Evolutionary conservation across 2,888 invertebrate species (phyloP), one percentile per base, ranked within the genome.

Genomic region (Orthosia gracilis): DNA sequence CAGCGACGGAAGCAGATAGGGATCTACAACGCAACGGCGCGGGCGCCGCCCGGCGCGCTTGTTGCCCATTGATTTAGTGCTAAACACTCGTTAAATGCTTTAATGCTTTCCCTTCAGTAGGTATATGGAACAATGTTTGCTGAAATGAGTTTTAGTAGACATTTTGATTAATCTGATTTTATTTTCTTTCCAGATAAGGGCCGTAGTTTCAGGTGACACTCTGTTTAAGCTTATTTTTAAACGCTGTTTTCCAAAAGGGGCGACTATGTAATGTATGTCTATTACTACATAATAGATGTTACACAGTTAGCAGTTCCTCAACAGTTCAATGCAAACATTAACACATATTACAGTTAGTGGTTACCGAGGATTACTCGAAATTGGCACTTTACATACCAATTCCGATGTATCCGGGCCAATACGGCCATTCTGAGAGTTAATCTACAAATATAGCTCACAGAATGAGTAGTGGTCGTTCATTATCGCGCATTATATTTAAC

Each of bases 1-100:
- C 90, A 90, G 89, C 90, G 90, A 91, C 94, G 95, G 95, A 95
- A 93, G 87, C 89, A 89, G 95, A 95, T 95, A 94, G 54, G 54
- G 85, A 95, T 95, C 95, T 93, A 89, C 90, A 90, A 81, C 88
- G 89, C 88, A 78, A 87, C 78, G 88, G 82, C 80, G 80, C 83
- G 87, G 85, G 85, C 78, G 74, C 75, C 77, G 72, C 26, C 77
- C 78, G 78, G 70, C 57, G 63, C 57, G 88, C 89, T 88, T 86
- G 89, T 88, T 90, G 88, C 78, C 91, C 93, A 92, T 93, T 94
- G 94, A 94, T 95, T 95, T 94, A 93, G 88, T 91, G 90, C 91
- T 92, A 93, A 94, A 91, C 91, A 92, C 89, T 90, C 90, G 90
- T 91, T 93, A 91, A 91, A 91, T 89, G 87, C 64, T 86, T 84